These are phyloP conservation scores for Merodon equestris DNA, from an alignment of 2,888 invertebrate genomes.

Conservation along the genomic window DNA sequence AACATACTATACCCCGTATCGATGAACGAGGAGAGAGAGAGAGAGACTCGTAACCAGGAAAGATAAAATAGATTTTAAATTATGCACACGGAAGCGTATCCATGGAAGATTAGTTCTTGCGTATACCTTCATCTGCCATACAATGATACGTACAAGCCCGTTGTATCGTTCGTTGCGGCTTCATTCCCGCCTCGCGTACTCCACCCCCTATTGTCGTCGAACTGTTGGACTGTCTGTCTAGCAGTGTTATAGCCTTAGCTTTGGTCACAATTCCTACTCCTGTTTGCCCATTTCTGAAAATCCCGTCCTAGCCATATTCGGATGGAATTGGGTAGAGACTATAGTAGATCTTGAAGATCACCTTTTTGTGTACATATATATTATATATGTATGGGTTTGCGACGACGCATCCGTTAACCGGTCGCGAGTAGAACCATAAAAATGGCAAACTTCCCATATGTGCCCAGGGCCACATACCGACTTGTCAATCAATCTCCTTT, in stretches of 20 bases:
- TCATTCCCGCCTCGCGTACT: too few relatives aligned
- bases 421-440: constrained; percentile 61
- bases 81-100: constrained; percentile 69
- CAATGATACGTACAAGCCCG: constrained; percentile 47
- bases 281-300: constrained; percentile 67
- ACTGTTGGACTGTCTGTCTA: constrained; percentile 42
- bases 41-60: constrained; percentile 52
- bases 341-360: constrained; percentile 31
- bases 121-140: constrained; percentile 58
- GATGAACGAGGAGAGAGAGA: constrained; percentile 51
- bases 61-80: constrained; percentile 69
- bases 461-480: constrained; percentile 67
- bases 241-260: constrained; percentile 43
- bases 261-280: constrained; percentile 63
- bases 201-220: too few relatives aligned
- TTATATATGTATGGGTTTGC: neutral
- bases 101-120: constrained; percentile 68
- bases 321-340: constrained; percentile 64
- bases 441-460: constrained; percentile 68
- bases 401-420: constrained; percentile 67
- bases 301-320: constrained; percentile 62
- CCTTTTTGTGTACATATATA: constrained; percentile 4
- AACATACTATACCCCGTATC: constrained; percentile 20
- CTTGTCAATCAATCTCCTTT: constrained; percentile 67
- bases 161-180: too few relatives aligned